Percentiles rank a stretch among this genome's conserved stretches.
phyloP scores from a whole-genome alignment of 2,888 invertebrate species.

The Cheilosia impressa region DNA sequence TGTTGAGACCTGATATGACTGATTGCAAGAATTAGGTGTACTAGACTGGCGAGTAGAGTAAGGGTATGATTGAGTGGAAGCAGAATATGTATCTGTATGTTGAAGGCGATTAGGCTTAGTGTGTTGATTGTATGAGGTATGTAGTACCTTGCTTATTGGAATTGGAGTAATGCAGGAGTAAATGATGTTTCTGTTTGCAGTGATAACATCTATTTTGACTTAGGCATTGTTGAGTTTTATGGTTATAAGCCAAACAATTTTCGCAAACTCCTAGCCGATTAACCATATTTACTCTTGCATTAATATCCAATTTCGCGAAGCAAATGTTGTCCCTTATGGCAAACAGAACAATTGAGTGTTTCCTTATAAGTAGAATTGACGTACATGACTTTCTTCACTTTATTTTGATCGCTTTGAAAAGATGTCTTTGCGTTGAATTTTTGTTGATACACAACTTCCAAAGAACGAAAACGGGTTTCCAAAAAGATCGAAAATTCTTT shows the following conservation, averaged over 20 bases:
- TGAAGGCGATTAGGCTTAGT: neutral
- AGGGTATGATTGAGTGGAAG: neutral
- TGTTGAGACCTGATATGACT: neutral
- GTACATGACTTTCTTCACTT: no score
- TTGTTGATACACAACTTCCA: no score
- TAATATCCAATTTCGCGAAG: no score
- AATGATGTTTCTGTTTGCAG: slow-evolving; percentile 29
- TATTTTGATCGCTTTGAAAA: no score
- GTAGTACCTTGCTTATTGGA: neutral
- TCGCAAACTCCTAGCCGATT: neutral
- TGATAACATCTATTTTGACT: slow-evolving; percentile 25
- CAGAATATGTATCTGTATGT: slow-evolving; percentile 3
- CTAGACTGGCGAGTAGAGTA: neutral
- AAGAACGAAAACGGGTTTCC: no score
- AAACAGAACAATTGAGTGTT: no score
- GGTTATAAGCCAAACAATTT: slow-evolving; percentile 14
- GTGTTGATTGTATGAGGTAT: neutral
- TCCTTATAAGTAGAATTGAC: no score
- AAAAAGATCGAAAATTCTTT: no score
- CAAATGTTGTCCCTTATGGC: no score
- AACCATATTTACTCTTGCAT: no score
- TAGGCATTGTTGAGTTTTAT: slow-evolving; percentile 10
- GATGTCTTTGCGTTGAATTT: no score
- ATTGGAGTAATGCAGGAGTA: slow-evolving; percentile 2
- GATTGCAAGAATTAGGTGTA: neutral